These are phyloP conservation scores for Diadegma fenestrale DNA, from an alignment of 2,888 invertebrate species.

Conservation along the genomic window DNA sequence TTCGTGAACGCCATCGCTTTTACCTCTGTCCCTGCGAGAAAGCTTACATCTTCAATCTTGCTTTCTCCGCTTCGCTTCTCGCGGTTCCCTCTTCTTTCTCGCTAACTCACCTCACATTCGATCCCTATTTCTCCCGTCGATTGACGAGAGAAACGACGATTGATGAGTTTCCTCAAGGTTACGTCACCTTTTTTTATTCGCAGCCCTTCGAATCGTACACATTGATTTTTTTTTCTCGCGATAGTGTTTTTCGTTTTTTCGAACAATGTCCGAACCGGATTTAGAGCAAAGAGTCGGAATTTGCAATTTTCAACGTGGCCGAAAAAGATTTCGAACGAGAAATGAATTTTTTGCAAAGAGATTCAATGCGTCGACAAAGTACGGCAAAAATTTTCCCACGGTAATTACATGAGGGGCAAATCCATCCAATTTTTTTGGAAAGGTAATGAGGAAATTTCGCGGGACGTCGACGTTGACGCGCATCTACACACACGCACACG, in stretches of 20 bases:
- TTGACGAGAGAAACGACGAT: constrained; percentile 69
- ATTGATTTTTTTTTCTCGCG: not conserved
- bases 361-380: not conserved
- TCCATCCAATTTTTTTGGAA: constrained; percentile 61
- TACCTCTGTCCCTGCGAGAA: constrained; percentile 42
- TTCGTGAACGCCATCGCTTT: constrained; percentile 67
- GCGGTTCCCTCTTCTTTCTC: constrained; percentile 43
- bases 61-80: constrained; percentile 58
- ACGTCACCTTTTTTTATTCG: not conserved
- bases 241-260: not conserved
- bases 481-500: not conserved
- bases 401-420: constrained; percentile 38
- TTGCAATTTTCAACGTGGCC: not conserved
- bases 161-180: constrained; percentile 68
- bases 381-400: constrained; percentile 53
- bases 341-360: not conserved
- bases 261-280: not conserved
- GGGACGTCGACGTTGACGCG: not conserved
- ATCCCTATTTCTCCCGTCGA: constrained; percentile 37
- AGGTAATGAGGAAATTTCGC: constrained; percentile 53
- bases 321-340: not conserved
- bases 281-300: not conserved
- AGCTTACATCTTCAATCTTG: constrained; percentile 64
- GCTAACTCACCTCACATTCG: constrained; percentile 41
- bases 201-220: not conserved